phyloP scores from a whole-genome alignment of 2,888 invertebrate species.

The Bimastos eiseni region DNA sequence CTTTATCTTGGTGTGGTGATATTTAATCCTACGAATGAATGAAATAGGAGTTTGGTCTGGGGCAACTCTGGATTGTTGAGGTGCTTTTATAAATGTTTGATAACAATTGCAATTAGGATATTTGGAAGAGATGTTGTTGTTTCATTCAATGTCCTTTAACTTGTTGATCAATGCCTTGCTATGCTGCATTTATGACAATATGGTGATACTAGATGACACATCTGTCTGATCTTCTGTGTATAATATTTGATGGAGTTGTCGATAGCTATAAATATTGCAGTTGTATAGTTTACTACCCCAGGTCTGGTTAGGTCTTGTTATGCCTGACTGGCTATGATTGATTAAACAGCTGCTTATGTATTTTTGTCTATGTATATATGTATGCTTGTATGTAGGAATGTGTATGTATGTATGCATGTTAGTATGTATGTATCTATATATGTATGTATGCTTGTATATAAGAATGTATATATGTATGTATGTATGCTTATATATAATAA shows the following conservation, averaged over 20 bases:
- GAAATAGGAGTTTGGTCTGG: too few relatives aligned
- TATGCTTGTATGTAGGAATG: neutral
- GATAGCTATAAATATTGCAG: neutral
- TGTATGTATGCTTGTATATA: neutral
- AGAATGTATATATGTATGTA: conserved; percentile 20
- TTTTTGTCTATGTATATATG: neutral
- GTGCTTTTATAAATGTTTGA: too few relatives aligned
- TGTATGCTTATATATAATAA: neutral
- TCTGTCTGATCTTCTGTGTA: neutral
- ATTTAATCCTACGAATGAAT: too few relatives aligned
- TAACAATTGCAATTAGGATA: too few relatives aligned
- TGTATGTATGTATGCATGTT: conserved; percentile 21
- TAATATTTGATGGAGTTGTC: neutral
- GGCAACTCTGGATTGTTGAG: too few relatives aligned
- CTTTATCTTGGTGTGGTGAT: too few relatives aligned
- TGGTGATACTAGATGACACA: too few relatives aligned
- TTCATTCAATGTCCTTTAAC: too few relatives aligned
- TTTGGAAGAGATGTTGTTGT: too few relatives aligned
- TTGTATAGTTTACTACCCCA: neutral
- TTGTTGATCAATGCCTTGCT: too few relatives aligned
- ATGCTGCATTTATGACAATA: too few relatives aligned
- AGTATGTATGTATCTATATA: too few relatives aligned
- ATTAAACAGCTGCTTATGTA: neutral
- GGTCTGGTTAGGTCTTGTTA: neutral
- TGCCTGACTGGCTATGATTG: neutral